Evolutionary conservation across 2,797 vertebrate genomes (phyloP).

Genomic region (Urophycis tenuis): DNA sequence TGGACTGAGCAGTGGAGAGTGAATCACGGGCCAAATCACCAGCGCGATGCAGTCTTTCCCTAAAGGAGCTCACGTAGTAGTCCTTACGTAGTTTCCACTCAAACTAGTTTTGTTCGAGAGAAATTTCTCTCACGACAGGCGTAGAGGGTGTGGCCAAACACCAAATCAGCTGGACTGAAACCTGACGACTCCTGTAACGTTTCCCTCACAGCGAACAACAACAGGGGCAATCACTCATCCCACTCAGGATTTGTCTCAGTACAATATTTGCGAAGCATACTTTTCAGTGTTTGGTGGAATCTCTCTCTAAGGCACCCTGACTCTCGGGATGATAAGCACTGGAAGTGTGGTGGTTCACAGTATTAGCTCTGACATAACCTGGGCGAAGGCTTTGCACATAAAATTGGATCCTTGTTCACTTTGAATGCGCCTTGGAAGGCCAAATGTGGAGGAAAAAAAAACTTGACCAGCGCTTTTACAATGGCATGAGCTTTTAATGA

Average conservation of each 20-base stretch:
- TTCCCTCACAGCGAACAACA: constrained; percentile 18
- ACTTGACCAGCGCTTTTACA: background rate
- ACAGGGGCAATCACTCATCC: constrained; percentile 18
- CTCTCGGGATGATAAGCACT: constrained; percentile 14
- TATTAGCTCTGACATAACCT: background rate
- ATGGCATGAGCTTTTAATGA: background rate
- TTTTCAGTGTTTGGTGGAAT: constrained; percentile 8
- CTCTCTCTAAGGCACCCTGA: constrained; percentile 6
- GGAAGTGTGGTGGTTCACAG: background rate
- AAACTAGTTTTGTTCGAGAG: too few relatives aligned
- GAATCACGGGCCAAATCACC: background rate
- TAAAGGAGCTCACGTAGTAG: constrained; percentile 5
- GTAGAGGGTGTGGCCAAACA: constrained; percentile 16
- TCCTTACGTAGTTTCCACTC: background rate
- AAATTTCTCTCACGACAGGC: constrained; percentile 2
- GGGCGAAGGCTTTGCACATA: background rate
- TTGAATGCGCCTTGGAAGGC: background rate
- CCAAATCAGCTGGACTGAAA: constrained; percentile 17
- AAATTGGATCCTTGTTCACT: constrained; percentile 17
- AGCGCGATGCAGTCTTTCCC: background rate
- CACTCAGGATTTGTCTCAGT: background rate
- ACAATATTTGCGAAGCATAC: constrained; percentile 8
- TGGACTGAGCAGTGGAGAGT: background rate
- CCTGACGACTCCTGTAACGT: constrained; percentile 8
- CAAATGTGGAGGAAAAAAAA: background rate